phyloP scores from a whole-genome alignment of 2,888 invertebrate species.

The Hirtodrosophila cameraria region DNA sequence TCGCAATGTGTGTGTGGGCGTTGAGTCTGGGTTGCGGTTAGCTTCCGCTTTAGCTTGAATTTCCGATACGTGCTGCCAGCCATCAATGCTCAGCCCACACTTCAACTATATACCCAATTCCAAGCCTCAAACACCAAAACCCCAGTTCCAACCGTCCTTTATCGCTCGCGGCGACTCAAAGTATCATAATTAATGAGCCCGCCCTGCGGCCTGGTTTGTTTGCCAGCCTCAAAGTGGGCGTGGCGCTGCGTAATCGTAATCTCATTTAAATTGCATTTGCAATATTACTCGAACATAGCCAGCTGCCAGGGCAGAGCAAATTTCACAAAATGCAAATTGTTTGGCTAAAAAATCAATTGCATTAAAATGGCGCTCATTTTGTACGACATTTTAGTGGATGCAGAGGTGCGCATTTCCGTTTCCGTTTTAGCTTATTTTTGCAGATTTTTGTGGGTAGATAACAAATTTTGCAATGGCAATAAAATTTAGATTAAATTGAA shows the following conservation, averaged over 20 bases:
- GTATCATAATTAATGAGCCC: constrained; percentile 74
- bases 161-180: constrained; percentile 44
- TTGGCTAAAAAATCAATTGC: constrained; percentile 51
- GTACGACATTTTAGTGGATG: constrained; percentile 23
- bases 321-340: constrained; percentile 27
- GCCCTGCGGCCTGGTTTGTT: constrained; percentile 31
- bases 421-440: constrained; percentile 21
- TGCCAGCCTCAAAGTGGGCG: constrained; percentile 30
- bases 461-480: too few relatives aligned
- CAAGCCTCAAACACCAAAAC: not conserved
- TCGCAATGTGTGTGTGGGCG: not conserved
- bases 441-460: constrained; percentile 1
- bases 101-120: not conserved
- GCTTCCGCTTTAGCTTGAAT: constrained; percentile 57
- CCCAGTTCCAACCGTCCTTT: constrained; percentile 14
- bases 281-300: constrained; percentile 29
- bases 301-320: not conserved
- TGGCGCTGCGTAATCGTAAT: constrained; percentile 44
- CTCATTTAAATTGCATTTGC: constrained; percentile 58
- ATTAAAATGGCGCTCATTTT: constrained; percentile 45
- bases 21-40: constrained; percentile 43
- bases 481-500: not conserved
- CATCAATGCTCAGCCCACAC: constrained; percentile 33
- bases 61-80: constrained; percentile 56
- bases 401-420: constrained; percentile 42